A percentile compares a stretch with the other conserved stretches of the same genome.
Evolutionary conservation across 1,140 invertebrate genomes (phyloP).

Genomic region (Orchestia grillus): DNA sequence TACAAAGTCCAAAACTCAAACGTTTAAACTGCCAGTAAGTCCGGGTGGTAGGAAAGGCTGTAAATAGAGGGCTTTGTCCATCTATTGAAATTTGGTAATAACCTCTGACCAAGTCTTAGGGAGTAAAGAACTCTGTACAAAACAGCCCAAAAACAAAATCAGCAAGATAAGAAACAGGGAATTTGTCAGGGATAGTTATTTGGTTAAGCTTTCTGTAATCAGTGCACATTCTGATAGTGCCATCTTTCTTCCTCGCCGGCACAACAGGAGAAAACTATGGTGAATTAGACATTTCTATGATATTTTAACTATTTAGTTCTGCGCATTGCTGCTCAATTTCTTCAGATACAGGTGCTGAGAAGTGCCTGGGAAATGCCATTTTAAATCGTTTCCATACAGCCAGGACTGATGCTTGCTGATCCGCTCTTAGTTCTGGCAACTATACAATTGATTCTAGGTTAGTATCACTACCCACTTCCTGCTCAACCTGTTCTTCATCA

Average conservation of each 20-base stretch:
- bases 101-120: neutral
- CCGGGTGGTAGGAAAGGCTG: neutral
- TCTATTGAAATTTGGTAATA: constrained; percentile 35
- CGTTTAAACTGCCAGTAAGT: neutral
- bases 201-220: constrained; percentile 12
- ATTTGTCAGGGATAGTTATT: constrained; percentile 17
- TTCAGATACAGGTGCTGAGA: neutral
- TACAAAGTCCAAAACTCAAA: neutral
- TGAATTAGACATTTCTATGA: neutral
- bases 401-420: neutral
- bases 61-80: neutral
- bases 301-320: neutral
- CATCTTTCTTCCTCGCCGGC: constrained; percentile 1
- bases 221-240: neutral
- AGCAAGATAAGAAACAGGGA: neutral
- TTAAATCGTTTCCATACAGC: neutral
- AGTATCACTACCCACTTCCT: too few relatives aligned
- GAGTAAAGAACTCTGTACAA: neutral
- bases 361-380: neutral
- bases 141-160: neutral
- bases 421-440: too few relatives aligned
- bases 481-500: too few relatives aligned
- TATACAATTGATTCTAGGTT: too few relatives aligned
- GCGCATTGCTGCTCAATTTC: neutral
- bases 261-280: constrained; percentile 10